Percentiles rank a stretch among this genome's conserved stretches.
These are phyloP conservation scores for Acanthisitta chloris DNA, from an alignment of 2,113 vertebrate genomes.

Conservation along the genomic window DNA sequence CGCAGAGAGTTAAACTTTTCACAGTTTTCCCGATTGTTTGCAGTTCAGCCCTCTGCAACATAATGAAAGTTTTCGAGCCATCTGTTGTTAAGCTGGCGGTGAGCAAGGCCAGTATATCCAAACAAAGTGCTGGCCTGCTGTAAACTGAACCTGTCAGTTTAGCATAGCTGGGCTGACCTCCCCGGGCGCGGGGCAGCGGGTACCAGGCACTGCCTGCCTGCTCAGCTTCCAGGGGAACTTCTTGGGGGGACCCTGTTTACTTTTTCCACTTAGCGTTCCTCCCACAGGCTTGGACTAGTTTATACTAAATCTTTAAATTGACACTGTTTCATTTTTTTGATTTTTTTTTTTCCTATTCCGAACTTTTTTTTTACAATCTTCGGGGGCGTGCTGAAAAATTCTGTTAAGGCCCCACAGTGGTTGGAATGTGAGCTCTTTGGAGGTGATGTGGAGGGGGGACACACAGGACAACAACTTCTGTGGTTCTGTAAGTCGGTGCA, in stretches of 20 bases:
- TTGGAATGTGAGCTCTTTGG: background rate
- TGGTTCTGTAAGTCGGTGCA: background rate
- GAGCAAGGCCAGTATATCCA: constrained; percentile 88
- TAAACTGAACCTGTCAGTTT: constrained; percentile 90
- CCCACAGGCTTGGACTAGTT: constrained; percentile 74
- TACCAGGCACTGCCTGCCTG: constrained; percentile 84
- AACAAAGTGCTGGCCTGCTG: constrained; percentile 88
- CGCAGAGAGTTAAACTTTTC: constrained; percentile 78
- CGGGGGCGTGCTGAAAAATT: accelerated
- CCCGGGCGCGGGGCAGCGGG: constrained; percentile 72
- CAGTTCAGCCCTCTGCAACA: constrained; percentile 76
- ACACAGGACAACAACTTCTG: background rate
- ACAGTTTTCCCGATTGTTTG: constrained; percentile 81
- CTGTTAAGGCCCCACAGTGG: background rate
- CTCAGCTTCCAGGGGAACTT: constrained; percentile 68
- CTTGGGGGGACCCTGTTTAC: constrained; percentile 85
- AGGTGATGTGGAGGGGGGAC: background rate
- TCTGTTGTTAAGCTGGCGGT: constrained; percentile 94
- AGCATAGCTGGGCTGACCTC: constrained; percentile 89
- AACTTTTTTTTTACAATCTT: background rate
- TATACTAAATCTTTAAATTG: constrained; percentile 80
- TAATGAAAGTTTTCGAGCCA: constrained; percentile 89
- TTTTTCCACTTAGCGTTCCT: constrained; percentile 77
- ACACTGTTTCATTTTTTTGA: background rate
- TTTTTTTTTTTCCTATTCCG: background rate